Base-by-base conservation (phyloP, 2,888 invertebrate genomes). In the Campoplex capitator region DNA sequence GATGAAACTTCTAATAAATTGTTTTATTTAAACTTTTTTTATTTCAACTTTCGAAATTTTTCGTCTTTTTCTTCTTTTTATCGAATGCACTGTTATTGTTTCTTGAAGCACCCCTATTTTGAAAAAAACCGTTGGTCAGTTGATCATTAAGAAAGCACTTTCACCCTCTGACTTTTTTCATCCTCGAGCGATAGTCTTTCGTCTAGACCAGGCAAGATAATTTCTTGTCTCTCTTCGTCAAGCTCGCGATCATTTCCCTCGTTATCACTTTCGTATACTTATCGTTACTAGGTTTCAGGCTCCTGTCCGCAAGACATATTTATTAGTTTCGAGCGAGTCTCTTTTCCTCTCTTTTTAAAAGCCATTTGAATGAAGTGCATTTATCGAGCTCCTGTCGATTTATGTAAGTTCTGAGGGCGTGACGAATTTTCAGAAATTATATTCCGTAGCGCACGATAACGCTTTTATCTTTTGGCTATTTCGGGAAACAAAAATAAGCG, bases 101-200 rank as follows among this genome's bases (percentile, higher is more conserved):
- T 76, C 71, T 67, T 35, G 45, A 13, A 83, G 78, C 67, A 78
- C 28, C 82, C 74, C 77, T 48, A 73, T 62, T 58, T 16, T 58
- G 68, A 42, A 32, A 80, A 80, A 38, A 32, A 58, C 68, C 76
- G 56, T 35, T 76, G 68, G 70, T 54, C 78, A 35, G 81, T 84
- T 78, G 78, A 87, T 84, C 81, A 75, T 78, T 78, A 68, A 28
- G 65, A 74, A 75, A 87, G 74, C 84, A 75, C 78, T 82, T 78
- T 75, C 82, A 81, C 84, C 82, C 81, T 77, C 81, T 80, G 51
- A 48, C 67, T 62, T 48, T 51, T 38, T 35, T 23, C 62, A 16
- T 58, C 65, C 65, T 67, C 54, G 28, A 23, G 28, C 67, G 84
- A 71, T 78, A 84, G 74, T 77, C 68, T 58, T 70, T 28, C 6